Evolutionary conservation across 2,797 vertebrate species (phyloP).

Genomic region (Spatula versicolor): DNA sequence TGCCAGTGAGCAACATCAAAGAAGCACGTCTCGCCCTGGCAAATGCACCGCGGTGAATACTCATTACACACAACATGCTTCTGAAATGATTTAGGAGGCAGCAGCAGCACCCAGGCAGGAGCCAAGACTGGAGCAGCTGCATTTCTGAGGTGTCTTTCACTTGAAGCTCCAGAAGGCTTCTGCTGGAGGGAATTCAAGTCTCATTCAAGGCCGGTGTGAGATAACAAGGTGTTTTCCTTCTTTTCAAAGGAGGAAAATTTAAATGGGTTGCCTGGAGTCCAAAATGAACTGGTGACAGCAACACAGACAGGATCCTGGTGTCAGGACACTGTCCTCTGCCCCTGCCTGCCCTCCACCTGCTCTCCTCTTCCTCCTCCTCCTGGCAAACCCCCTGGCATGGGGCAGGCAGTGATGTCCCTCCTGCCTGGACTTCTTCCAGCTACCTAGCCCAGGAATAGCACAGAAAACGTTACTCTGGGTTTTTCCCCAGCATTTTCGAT

Average conservation of each 20-base stretch:
- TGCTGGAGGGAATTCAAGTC: background rate
- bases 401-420: background rate
- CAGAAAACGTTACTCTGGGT: background rate
- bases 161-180: background rate
- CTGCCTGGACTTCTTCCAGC: constrained; percentile 7
- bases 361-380: background rate
- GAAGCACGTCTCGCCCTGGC: background rate
- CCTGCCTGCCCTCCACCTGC: background rate
- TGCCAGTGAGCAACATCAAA: fast-evolving
- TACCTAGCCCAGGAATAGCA: background rate
- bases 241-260: background rate
- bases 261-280: constrained; percentile 28
- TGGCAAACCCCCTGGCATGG: background rate
- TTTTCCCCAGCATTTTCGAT: background rate
- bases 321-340: background rate
- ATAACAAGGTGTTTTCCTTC: background rate
- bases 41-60: background rate
- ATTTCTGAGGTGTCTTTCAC: background rate
- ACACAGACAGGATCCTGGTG: background rate
- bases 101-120: background rate
- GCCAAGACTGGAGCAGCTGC: background rate
- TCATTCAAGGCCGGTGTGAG: background rate
- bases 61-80: background rate
- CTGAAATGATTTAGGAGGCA: background rate
- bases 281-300: constrained; percentile 8